A percentile compares a stretch with the other conserved stretches of the same genome.
These are phyloP conservation scores for Trachymyrmex septentrionalis DNA, from an alignment of 1,140 invertebrate genomes.

Conservation along the genomic window DNA sequence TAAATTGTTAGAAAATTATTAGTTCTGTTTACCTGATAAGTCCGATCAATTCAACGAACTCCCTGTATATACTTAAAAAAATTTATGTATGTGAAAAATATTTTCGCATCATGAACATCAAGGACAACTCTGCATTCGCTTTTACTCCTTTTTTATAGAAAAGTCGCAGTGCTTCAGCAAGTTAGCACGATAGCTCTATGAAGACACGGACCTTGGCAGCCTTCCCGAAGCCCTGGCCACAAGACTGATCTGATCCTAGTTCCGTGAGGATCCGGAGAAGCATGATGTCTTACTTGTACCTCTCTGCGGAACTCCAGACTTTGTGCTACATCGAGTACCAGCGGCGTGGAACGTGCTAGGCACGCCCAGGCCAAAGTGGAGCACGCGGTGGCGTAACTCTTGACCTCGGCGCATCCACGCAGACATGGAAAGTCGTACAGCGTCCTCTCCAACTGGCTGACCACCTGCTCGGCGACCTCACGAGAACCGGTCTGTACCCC, in stretches of 20 bases:
- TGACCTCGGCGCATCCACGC: constrained; percentile 88
- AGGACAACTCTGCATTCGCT: neutral
- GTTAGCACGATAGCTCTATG: constrained; percentile 92
- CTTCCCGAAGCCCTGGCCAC: constrained; percentile 91
- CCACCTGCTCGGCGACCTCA: constrained; percentile 80
- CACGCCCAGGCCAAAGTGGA: constrained; percentile 90
- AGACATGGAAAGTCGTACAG: constrained; percentile 92
- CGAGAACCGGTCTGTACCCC: constrained; percentile 78
- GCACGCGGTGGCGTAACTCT: constrained; percentile 89
- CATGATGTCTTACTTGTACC: constrained; percentile 89
- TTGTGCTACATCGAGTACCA: constrained; percentile 79
- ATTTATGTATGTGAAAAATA: neutral
- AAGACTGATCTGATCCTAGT: constrained; percentile 89
- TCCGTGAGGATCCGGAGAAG: constrained; percentile 87
- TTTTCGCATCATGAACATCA: neutral
- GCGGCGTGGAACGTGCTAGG: constrained; percentile 85
- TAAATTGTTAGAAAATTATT: constrained; percentile 2
- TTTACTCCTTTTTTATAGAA: constrained; percentile 37
- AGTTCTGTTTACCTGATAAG: neutral
- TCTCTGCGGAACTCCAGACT: constrained; percentile 87
- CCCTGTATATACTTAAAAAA: neutral
- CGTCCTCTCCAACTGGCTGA: constrained; percentile 85
- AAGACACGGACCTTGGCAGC: constrained; percentile 89
- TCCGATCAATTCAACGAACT: neutral
- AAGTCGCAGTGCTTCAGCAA: constrained; percentile 27